A percentile compares a stretch with the other conserved stretches of the same genome.
Conservation (phyloP, 2,113 vertebrate genomes). For the Cryptomyrus ogoouensis region DNA sequence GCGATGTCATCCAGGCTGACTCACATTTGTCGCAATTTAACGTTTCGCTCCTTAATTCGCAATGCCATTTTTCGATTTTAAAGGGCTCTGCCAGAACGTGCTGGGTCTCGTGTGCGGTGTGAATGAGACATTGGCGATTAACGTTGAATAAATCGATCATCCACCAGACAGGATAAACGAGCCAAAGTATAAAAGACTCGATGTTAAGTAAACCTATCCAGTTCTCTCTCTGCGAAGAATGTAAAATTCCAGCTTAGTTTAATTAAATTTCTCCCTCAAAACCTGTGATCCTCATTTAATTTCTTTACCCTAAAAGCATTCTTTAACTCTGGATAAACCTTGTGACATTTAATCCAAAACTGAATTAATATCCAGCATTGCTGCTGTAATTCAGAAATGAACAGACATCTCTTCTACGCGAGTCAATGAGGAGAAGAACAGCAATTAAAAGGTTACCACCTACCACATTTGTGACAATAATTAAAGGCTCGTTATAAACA, state of each 20-base stretch:
- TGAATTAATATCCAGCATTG: slow-evolving; percentile 2
- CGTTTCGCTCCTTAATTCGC: background rate
- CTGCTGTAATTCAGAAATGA: background rate
- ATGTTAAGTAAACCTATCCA: background rate
- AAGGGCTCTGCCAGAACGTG: background rate
- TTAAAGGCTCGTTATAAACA: background rate
- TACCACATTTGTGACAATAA: background rate
- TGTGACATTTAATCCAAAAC: background rate
- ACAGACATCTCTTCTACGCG: background rate
- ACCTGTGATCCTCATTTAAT: background rate
- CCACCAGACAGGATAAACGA: too few relatives aligned
- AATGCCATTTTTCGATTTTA: slow-evolving; percentile 1
- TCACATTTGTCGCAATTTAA: background rate
- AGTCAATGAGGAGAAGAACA: background rate
- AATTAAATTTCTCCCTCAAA: background rate
- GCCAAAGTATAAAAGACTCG: background rate
- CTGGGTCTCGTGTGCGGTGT: background rate
- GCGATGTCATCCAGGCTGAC: background rate
- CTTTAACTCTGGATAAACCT: slow-evolving; percentile 2
- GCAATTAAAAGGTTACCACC: background rate
- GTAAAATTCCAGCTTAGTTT: background rate
- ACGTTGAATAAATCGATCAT: background rate
- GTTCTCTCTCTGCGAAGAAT: background rate
- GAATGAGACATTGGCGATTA: slow-evolving; percentile 1
- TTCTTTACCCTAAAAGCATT: background rate